A percentile compares a stretch with the other conserved stretches of the same genome.
phyloP scores from a whole-genome alignment of 2,113 vertebrate species.

The Dascyllus trimaculatus region DNA sequence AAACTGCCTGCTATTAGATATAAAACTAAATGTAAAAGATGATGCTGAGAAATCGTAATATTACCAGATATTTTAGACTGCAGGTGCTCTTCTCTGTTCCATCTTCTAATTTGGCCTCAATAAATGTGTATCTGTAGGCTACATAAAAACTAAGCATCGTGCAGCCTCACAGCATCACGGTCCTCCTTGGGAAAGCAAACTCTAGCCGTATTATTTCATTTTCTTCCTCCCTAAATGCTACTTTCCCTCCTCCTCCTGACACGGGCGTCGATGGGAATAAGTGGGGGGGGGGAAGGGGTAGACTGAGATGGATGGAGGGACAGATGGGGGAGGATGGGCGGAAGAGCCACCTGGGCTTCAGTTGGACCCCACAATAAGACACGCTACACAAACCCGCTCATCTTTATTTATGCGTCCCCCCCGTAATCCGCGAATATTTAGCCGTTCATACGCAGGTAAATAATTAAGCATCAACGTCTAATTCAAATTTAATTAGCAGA shows the following conservation, averaged over 20 bases:
- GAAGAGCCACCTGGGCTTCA: constrained; percentile 22
- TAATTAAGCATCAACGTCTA: constrained; percentile 64
- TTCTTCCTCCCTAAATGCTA: background rate
- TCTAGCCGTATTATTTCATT: background rate
- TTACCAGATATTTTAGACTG: background rate
- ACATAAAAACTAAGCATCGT: no score
- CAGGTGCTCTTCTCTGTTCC: background rate
- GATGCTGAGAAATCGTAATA: background rate
- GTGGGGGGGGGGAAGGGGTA: constrained; percentile 24
- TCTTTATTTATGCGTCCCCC: constrained; percentile 44
- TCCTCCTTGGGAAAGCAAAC: background rate
- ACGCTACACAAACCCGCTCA: constrained; percentile 49
- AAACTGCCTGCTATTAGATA: no score
- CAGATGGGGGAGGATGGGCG: constrained; percentile 36
- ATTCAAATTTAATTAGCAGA: constrained; percentile 78
- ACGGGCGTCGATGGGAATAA: background rate
- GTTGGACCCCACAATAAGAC: constrained; percentile 36
- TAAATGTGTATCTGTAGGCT: no score
- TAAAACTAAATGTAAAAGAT: no score
- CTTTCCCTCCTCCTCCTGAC: constrained; percentile 1
- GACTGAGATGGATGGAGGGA: constrained; percentile 40
- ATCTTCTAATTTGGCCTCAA: background rate
- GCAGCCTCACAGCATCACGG: background rate
- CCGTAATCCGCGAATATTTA: constrained; percentile 38
- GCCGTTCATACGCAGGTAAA: constrained; percentile 60